Evolutionary conservation across 2,888 invertebrate species (phyloP).

Genomic region (Atrina japonica): DNA sequence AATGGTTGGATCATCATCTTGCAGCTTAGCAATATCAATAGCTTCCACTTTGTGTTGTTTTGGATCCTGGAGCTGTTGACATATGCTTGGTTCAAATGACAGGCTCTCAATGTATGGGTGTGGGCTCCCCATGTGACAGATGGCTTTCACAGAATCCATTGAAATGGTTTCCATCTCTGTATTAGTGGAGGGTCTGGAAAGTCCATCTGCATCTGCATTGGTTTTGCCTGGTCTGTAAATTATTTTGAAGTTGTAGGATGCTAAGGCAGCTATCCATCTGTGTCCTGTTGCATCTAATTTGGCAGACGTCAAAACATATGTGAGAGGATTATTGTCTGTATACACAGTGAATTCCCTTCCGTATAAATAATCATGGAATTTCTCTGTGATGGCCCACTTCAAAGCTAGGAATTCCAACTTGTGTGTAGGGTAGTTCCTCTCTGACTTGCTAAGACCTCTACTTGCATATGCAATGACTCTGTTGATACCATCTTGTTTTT

Average conservation of each 20-base stretch:
- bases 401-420: constrained; percentile 2
- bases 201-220: constrained; percentile 42
- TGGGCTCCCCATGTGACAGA: too few relatives aligned
- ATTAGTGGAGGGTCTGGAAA: constrained; percentile 31
- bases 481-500: too few relatives aligned
- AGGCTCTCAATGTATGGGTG: too few relatives aligned
- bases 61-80: too few relatives aligned
- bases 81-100: too few relatives aligned
- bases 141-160: too few relatives aligned
- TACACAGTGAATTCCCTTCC: too few relatives aligned
- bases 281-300: constrained; percentile 36
- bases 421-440: constrained; percentile 30
- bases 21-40: too few relatives aligned
- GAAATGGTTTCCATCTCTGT: not conserved
- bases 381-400: constrained; percentile 45
- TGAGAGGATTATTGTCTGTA: constrained; percentile 37
- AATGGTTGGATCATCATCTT: too few relatives aligned
- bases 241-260: constrained; percentile 31
- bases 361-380: constrained; percentile 5
- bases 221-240: constrained; percentile 29
- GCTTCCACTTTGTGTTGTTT: too few relatives aligned
- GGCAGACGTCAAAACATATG: constrained; percentile 37
- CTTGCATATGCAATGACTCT: constrained; percentile 37
- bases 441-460: constrained; percentile 18
- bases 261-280: constrained; percentile 28